These are phyloP conservation scores for Plebejus argus DNA, from an alignment of 2,888 invertebrate species.

Conservation along the genomic window DNA sequence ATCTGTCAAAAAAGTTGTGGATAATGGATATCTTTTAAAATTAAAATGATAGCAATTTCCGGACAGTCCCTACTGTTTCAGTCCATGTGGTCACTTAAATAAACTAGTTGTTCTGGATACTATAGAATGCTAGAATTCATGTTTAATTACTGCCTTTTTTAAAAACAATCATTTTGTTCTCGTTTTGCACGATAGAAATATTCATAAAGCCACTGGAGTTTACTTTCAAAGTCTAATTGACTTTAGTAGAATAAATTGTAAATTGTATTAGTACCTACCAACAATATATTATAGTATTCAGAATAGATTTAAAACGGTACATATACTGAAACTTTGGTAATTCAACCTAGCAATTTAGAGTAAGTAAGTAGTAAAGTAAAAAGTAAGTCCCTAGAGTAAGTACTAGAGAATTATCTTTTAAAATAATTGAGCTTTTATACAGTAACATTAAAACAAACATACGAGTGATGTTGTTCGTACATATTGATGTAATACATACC, in stretches of 20 bases:
- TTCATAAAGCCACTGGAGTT: background rate
- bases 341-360: too few relatives aligned
- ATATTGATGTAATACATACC: background rate
- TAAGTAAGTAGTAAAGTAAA: too few relatives aligned
- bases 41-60: background rate
- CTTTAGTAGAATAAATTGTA: background rate
- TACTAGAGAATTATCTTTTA: too few relatives aligned
- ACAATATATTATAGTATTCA: too few relatives aligned
- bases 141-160: conserved; percentile 1
- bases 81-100: background rate
- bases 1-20: too few relatives aligned
- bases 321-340: too few relatives aligned
- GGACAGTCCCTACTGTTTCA: background rate
- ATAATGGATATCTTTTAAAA: too few relatives aligned
- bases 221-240: background rate
- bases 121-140: background rate
- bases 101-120: conserved; percentile 7
- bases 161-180: conserved; percentile 8
- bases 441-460: too few relatives aligned
- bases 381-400: too few relatives aligned
- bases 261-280: too few relatives aligned
- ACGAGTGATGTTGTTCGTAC: background rate
- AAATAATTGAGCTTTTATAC: too few relatives aligned
- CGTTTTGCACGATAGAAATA: background rate
- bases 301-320: too few relatives aligned